Conservation (phyloP, 2,113 vertebrate genomes). For the Corythoichthys haematopterus region DNA sequence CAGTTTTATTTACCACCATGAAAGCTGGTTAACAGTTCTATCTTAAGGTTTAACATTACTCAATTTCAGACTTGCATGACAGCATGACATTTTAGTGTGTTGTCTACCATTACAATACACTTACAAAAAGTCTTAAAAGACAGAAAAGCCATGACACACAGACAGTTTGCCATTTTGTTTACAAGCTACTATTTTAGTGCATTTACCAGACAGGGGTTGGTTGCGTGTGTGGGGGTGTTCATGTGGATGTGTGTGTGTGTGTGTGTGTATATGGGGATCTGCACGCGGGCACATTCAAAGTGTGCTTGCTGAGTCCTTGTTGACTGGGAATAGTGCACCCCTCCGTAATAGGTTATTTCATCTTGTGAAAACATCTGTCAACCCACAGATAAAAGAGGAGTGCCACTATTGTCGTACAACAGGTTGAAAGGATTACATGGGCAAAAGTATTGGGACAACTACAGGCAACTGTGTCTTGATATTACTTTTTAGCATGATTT, state of each 20-base stretch:
- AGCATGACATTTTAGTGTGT: too few relatives aligned
- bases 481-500: background rate
- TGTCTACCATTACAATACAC: too few relatives aligned
- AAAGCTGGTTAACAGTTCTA: background rate
- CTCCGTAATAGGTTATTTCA: background rate
- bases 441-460: background rate
- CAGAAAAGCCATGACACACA: background rate
- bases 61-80: too few relatives aligned
- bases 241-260: too few relatives aligned
- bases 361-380: background rate
- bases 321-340: background rate
- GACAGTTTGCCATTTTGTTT: background rate
- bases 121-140: background rate
- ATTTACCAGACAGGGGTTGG: background rate
- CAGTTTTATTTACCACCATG: background rate
- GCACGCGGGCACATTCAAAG: background rate
- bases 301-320: background rate
- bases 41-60: background rate
- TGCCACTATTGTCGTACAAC: background rate
- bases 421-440: background rate
- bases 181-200: background rate
- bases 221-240: background rate
- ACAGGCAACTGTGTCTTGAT: background rate
- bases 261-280: too few relatives aligned
- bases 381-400: background rate